These are phyloP conservation scores for Euleptes europaea DNA, from an alignment of 2,113 vertebrate species.

Conservation along the genomic window DNA sequence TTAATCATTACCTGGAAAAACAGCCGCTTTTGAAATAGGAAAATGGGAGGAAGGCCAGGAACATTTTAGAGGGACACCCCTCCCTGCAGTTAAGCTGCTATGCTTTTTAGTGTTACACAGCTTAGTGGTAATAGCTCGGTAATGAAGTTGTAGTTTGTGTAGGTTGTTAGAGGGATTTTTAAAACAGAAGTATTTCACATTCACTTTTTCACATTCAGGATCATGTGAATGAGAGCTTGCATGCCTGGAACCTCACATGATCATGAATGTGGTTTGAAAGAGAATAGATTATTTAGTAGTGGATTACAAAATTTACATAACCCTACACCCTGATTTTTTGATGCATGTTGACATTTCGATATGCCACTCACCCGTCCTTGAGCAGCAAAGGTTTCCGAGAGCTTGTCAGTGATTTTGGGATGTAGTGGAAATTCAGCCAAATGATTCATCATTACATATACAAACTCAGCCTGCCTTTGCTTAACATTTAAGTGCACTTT, in stretches of 20 bases:
- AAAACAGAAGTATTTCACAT: neutral
- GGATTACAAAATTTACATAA: neutral
- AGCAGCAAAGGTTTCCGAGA: neutral
- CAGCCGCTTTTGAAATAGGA: neutral
- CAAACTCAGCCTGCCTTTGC: neutral
- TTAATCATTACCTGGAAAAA: constrained; percentile 32
- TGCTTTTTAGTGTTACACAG: neutral
- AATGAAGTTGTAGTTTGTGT: neutral
- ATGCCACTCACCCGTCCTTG: no score
- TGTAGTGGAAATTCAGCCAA: neutral
- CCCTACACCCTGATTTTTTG: neutral
- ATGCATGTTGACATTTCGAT: neutral
- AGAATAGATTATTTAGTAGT: neutral
- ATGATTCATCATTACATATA: no score
- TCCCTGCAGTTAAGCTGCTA: neutral
- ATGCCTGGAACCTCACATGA: neutral
- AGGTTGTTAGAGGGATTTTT: neutral
- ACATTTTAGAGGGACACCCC: neutral
- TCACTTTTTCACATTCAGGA: no score
- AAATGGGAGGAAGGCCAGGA: neutral
- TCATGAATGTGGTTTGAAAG: neutral
- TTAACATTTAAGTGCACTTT: neutral
- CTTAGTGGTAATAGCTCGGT: neutral
- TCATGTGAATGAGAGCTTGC: neutral
- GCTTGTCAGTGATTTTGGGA: neutral